A percentile compares a stretch with the other conserved stretches of the same genome.
phyloP scores from a whole-genome alignment of 1,140 invertebrate genomes.

The Eurytemora carolleeae region DNA sequence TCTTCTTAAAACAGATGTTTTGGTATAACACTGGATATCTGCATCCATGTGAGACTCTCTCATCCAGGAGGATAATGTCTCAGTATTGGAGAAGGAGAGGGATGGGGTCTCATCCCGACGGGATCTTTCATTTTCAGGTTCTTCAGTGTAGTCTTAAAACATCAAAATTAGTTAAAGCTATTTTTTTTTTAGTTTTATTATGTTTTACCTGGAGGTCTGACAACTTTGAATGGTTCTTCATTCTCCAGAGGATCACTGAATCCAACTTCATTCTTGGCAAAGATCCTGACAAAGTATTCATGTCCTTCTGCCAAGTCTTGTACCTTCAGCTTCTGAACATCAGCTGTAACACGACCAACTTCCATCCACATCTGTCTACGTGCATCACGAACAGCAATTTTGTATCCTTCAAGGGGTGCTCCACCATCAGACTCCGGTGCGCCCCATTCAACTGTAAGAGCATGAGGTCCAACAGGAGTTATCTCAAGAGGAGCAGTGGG shows the following conservation, averaged over 20 bases:
- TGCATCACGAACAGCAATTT: slow-evolving; percentile 72
- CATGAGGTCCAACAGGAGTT: slow-evolving; percentile 52
- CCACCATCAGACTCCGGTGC: slow-evolving; percentile 70
- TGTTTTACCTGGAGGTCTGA: slow-evolving; percentile 59
- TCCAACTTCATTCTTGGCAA: slow-evolving; percentile 84
- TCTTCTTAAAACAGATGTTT: slow-evolving; percentile 50
- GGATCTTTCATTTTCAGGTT: slow-evolving; percentile 27
- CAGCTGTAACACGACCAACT: slow-evolving; percentile 60
- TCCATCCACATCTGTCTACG: slow-evolving; percentile 91
- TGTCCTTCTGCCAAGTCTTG: slow-evolving; percentile 41
- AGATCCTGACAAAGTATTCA: slow-evolving; percentile 70
- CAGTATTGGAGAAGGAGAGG: slow-evolving; percentile 49
- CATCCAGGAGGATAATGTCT: slow-evolving; percentile 80
- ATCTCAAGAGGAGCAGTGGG: slow-evolving; percentile 73
- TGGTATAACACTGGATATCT: slow-evolving; percentile 66
- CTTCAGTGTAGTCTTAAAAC: slow-evolving; percentile 22
- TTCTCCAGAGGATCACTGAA: slow-evolving; percentile 78
- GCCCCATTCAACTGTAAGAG: slow-evolving; percentile 76
- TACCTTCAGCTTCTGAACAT: slow-evolving; percentile 50
- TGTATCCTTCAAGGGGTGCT: slow-evolving; percentile 68
- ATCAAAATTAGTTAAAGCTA: too few species aligned
- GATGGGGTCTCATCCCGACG: slow-evolving; percentile 37
- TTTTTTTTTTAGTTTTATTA: too few species aligned
- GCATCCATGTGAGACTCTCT: slow-evolving; percentile 76
- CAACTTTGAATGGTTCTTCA: slow-evolving; percentile 68